Evolutionary conservation across 2,888 invertebrate species (phyloP).

Genomic region (Eristalis intricaria): DNA sequence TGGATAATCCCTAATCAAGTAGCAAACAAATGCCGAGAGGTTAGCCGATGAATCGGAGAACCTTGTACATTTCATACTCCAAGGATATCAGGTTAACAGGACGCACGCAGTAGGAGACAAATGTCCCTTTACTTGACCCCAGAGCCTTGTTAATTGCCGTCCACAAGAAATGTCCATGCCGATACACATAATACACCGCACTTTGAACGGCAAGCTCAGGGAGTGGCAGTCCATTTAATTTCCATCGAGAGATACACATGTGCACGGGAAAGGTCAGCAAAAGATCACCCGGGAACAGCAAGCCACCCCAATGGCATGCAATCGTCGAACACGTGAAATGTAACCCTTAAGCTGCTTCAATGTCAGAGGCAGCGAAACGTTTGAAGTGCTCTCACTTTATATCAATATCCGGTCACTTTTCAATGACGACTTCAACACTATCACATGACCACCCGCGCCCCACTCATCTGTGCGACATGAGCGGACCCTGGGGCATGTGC

Average conservation of each 20-base stretch:
- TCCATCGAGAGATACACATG: not conserved
- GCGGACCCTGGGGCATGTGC: constrained; percentile 7
- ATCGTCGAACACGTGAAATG: not conserved
- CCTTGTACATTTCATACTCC: too few relatives aligned
- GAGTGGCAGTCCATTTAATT: not conserved
- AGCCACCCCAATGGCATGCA: not conserved
- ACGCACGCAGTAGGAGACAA: not conserved
- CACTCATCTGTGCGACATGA: constrained; percentile 5
- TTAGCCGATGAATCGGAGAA: too few relatives aligned
- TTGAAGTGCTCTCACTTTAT: constrained; percentile 24
- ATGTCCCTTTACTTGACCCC: not conserved
- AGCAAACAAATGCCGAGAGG: too few relatives aligned
- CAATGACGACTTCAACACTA: constrained; percentile 42
- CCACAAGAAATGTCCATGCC: not conserved
- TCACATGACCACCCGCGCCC: constrained; percentile 14
- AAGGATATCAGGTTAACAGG: not conserved
- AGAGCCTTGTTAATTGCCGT: not conserved
- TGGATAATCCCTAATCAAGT: too few relatives aligned
- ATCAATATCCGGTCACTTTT: constrained; percentile 38
- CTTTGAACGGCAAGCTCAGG: not conserved
- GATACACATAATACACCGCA: not conserved
- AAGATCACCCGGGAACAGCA: not conserved
- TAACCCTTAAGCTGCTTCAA: not conserved
- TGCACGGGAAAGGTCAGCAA: not conserved
- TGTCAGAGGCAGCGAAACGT: constrained; percentile 6